Evolutionary conservation across 2,797 vertebrate species (phyloP).

Genomic region (Mormyrops boulengeri): DNA sequence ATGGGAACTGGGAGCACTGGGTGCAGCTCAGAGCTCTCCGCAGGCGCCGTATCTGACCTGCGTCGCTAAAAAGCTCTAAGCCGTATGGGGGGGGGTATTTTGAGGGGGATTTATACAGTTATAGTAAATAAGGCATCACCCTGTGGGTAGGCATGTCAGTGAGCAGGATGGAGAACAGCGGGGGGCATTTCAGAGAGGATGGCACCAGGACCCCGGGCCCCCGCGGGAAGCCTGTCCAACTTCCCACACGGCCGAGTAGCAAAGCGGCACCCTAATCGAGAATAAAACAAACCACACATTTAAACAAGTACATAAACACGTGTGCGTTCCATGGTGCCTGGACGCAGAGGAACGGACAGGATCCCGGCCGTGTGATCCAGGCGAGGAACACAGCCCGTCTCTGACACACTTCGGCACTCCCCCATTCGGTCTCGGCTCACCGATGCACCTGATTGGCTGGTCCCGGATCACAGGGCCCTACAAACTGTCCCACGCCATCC

Average conservation of each 20-base stretch:
- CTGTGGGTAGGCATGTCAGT: not conserved
- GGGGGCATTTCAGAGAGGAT: not conserved
- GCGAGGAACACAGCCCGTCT: not conserved
- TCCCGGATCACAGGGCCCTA: conserved; percentile 66
- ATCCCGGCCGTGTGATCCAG: not conserved
- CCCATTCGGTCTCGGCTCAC: conserved; percentile 60
- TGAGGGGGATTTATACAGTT: not conserved
- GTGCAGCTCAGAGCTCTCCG: not conserved
- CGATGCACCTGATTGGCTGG: conserved; percentile 70
- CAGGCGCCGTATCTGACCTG: not conserved
- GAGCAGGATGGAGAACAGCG: not conserved
- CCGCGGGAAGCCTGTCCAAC: not conserved
- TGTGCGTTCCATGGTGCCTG: not conserved
- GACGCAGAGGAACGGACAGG: not conserved
- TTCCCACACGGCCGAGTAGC: not conserved
- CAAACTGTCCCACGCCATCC: conserved; percentile 56
- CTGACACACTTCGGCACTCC: not conserved
- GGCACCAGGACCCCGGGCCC: not conserved
- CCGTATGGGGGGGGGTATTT: not conserved
- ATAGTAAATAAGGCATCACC: not conserved
- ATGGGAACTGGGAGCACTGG: not conserved
- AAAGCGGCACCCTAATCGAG: not conserved
- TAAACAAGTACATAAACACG: not conserved
- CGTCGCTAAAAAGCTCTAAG: not conserved
- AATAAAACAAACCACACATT: not conserved